Percentiles rank a stretch among this genome's conserved stretches.
phyloP scores from a whole-genome alignment of 2,888 invertebrate genomes.

The Chironomus riparius region DNA sequence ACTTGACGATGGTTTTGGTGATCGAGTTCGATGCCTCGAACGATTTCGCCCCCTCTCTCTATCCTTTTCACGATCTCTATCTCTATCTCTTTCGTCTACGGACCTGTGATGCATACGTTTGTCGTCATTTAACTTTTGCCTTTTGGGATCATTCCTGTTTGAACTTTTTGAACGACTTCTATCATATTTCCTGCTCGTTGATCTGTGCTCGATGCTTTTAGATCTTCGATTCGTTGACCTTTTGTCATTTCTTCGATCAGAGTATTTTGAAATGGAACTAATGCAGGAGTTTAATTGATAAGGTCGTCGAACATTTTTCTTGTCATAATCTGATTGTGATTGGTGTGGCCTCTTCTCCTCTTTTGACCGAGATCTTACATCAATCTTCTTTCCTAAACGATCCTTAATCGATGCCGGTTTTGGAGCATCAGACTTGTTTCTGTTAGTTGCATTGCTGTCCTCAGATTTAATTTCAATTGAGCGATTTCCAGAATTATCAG shows the following conservation, averaged over 20 bases:
- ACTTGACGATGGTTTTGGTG: not conserved
- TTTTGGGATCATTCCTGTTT: not conserved
- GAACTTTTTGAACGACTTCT: conserved; percentile 1
- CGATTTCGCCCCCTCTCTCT: not conserved
- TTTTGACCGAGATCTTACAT: conserved; percentile 48
- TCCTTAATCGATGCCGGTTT: conserved; percentile 62
- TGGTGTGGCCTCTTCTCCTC: conserved; percentile 35
- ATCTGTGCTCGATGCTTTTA: not conserved
- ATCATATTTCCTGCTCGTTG: not conserved
- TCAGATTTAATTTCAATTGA: conserved; percentile 45
- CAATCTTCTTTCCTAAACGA: conserved; percentile 66
- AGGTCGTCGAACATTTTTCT: not conserved
- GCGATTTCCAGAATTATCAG: conserved; percentile 42
- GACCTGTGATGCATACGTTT: not conserved
- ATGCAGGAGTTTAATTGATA: not conserved
- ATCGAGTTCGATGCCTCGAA: not conserved
- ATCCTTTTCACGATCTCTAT: too few relatives aligned
- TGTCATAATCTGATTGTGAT: conserved; percentile 2
- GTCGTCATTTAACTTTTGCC: not conserved
- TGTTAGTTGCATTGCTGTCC: conserved; percentile 37
- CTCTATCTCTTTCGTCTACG: too few relatives aligned
- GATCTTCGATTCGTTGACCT: not conserved
- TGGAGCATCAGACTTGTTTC: conserved; percentile 47
- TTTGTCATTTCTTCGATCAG: not conserved
- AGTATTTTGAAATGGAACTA: not conserved